Evolutionary conservation across 2,113 vertebrate genomes (phyloP).

Genomic region (Neolamprologus modestus): DNA sequence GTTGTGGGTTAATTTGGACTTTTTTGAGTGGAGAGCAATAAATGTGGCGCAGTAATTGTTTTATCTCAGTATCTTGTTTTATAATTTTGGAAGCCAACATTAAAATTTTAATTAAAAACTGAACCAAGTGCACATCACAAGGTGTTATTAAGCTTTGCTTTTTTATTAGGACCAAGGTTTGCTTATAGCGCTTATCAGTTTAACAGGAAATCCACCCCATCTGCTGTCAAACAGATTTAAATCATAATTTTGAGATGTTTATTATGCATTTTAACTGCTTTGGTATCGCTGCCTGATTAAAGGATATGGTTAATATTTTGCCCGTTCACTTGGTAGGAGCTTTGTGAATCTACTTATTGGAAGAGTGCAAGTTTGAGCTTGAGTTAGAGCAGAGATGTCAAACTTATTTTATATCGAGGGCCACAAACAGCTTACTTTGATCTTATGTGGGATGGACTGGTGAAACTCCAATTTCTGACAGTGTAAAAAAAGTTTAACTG

Average conservation of each 20-base stretch:
- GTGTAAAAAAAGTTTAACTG: background rate
- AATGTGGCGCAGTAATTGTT: background rate
- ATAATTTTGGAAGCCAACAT: background rate
- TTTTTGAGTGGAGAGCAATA: background rate
- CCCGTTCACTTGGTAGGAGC: background rate
- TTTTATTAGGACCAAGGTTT: background rate
- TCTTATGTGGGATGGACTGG: rapidly evolving
- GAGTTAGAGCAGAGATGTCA: background rate
- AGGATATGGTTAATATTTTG: background rate
- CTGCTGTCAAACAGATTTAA: background rate
- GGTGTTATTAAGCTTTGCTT: background rate
- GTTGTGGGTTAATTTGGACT: background rate
- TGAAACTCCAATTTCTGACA: background rate
- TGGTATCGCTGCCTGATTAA: rapidly evolving
- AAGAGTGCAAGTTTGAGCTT: background rate
- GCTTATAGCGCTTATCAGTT: background rate
- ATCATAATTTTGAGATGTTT: background rate
- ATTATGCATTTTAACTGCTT: background rate
- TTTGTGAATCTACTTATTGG: background rate
- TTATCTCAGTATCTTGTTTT: background rate
- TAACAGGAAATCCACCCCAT: background rate
- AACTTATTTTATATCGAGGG: background rate
- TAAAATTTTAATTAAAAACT: background rate
- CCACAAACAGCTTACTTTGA: background rate
- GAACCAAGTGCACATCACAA: background rate